A percentile compares a stretch with the other conserved stretches of the same genome.
Conservation (phyloP, 2,797 vertebrate genomes). For the Urosaurus nigricauda region DNA sequence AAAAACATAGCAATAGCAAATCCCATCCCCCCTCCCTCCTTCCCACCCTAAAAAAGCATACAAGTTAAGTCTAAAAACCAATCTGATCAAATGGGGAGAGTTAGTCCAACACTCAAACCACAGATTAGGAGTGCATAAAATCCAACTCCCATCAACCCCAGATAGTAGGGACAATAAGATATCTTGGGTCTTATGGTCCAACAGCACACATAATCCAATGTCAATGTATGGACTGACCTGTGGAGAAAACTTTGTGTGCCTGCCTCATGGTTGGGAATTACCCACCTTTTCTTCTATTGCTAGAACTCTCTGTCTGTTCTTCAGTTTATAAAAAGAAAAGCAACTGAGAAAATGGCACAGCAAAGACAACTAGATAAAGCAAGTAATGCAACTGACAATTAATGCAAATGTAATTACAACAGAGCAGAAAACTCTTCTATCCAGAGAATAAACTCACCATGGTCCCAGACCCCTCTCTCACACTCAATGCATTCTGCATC, state of each 20-base stretch:
- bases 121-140: not conserved
- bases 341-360: constrained; percentile 11
- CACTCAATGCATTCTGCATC: constrained; percentile 96
- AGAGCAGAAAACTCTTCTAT: not conserved
- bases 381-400: no score
- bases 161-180: not conserved
- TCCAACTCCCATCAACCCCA: not conserved
- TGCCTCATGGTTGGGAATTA: not conserved
- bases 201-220: not conserved
- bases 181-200: not conserved
- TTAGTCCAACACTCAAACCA: no score
- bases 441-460: constrained; percentile 79
- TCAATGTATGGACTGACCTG: no score
- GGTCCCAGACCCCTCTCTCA: constrained; percentile 94
- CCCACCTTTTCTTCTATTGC: not conserved
- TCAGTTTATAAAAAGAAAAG: not conserved
- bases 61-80: no score
- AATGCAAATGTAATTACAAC: not conserved
- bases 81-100: no score
- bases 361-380: not conserved
- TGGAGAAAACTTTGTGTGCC: not conserved
- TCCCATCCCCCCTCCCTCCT: no score
- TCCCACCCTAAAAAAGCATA: no score
- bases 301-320: not conserved
- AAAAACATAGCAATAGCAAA: no score